Evolutionary conservation across 2,797 vertebrate species (phyloP), one percentile per base, ranked within the genome.

Genomic region (Typhlichthys subterraneus): DNA sequence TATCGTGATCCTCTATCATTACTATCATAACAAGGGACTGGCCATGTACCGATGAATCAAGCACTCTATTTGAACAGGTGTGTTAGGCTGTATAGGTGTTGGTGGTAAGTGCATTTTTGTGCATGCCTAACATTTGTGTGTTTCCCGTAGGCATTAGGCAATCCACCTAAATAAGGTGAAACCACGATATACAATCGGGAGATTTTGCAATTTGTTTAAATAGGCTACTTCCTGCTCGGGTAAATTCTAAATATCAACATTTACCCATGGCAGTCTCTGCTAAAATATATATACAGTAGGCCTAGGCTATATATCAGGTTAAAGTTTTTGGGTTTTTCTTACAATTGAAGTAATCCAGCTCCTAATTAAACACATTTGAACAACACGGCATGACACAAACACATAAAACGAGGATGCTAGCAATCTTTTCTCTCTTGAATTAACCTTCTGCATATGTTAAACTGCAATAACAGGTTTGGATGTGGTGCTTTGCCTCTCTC

Each of bases 381-480:
- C 67, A 61, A 54, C 47, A n/a, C 70, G 47, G 68, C 51, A 63
- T 74, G 72, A 83, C 77, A 63, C 75, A 63, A 81, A 72, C 69
- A 54, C 80, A 71, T 79, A 74, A 87, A 89, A 81, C 59, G 62
- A 68, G 69, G 70, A 83, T 38, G 78, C 79, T 69, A 61, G 59
- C 78, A 54, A 67, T 83, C 65, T 54, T 67, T 69, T 77, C 77
- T 85, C 76, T 79, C 78, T 89, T 79, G 80, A 86, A 89, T 89
- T 85, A 90, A 92, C 89, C 88, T 83, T 79, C 79, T 68, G 84
- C 85, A 86, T 89, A 87, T 88, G 89, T 86, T 90, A 89, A 88
- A 90, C 82, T 85, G 85, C 82, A 87, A 87, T 90, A 91, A 88
- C 81, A 78, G 81, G 76, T 87, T 87, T 74, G 81, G 82, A 80